Base-by-base conservation (phyloP, 2,888 invertebrate genomes). In the Tinea pellionella region DNA sequence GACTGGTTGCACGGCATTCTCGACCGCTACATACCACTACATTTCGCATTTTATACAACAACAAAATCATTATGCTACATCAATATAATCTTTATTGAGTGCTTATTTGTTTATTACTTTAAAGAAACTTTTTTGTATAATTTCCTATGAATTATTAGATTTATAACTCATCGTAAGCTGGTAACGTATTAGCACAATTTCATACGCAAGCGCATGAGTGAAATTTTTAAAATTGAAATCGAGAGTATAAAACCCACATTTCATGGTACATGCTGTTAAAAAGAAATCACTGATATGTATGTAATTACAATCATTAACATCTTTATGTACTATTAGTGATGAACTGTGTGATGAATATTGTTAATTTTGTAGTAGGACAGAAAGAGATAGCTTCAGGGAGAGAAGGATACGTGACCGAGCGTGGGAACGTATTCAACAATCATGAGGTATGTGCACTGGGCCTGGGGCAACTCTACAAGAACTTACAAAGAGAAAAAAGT, bases 1-100 rank as follows among this genome's bases (percentile, higher is more conserved):
- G 74, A 82, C 80, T 77, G 71, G 80, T 80, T 71, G 68, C 70
- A 72, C 82, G 66, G 72, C 82, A 82, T 82, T 83, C 82, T 74
- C 75, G 64, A 65, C 66, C 68, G 67, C 69, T 66, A 65, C 68
- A n/a, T n/a, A n/a, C 67, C 65, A 2, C 47, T 47, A 16, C 13
- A 47, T 9, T 43, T 15, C n/a, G 19, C 43, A 59, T 24, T 58
- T 51, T 18, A 13, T 37, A 53, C 53, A 60, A 18, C 15, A 32
- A 53, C 29, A 29, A 59, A 8, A 47, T 16, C 15, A 15, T 47
- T 47, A 47, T 47, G 8, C 13, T 47, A 47, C 9, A 37, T 9
- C 2, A 37, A 37, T 37, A 37, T 37, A 12, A 37, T 3, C 37
- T 37, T 30, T 37, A 37, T 37, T 37, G 24, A 6, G 24, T 24